These are phyloP conservation scores for Liparis tanakae DNA, from an alignment of 2,797 vertebrate genomes.

Conservation along the genomic window DNA sequence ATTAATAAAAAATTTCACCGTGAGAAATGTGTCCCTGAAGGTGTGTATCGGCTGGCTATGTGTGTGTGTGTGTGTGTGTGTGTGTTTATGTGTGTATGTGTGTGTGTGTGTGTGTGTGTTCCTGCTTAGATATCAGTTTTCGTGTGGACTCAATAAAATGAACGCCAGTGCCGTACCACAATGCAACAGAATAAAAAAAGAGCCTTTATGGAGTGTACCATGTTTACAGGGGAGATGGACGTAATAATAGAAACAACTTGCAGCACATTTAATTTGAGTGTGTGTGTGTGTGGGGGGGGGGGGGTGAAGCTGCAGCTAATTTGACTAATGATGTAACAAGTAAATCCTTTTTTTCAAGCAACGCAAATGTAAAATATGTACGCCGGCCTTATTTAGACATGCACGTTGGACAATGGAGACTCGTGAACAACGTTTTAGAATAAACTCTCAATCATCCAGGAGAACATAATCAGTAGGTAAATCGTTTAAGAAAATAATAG, in stretches of 20 bases:
- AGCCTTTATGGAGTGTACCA: background rate
- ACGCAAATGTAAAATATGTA: background rate
- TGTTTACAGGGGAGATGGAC: background rate
- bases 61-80: background rate
- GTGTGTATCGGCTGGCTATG: conserved; percentile 54
- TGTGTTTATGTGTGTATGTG: background rate
- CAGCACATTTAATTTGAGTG: background rate
- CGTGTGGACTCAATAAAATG: conserved; percentile 10
- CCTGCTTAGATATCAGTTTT: conserved; percentile 14
- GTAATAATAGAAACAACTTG: conserved; percentile 4
- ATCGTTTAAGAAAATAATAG: background rate
- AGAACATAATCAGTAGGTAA: background rate
- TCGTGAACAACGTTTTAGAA: background rate
- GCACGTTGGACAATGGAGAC: background rate
- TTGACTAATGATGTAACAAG: accelerated
- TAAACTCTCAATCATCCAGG: background rate
- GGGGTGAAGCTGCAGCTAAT: no score
- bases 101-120: background rate
- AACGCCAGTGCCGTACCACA: background rate
- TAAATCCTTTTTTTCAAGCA: background rate
- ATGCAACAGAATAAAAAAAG: background rate
- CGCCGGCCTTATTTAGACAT: background rate
- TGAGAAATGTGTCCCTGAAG: conserved; percentile 71
- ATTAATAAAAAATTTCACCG: conserved; percentile 82
- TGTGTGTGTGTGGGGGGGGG: background rate